Conservation (phyloP, 2,797 vertebrate species). For the Staurois parvus region DNA sequence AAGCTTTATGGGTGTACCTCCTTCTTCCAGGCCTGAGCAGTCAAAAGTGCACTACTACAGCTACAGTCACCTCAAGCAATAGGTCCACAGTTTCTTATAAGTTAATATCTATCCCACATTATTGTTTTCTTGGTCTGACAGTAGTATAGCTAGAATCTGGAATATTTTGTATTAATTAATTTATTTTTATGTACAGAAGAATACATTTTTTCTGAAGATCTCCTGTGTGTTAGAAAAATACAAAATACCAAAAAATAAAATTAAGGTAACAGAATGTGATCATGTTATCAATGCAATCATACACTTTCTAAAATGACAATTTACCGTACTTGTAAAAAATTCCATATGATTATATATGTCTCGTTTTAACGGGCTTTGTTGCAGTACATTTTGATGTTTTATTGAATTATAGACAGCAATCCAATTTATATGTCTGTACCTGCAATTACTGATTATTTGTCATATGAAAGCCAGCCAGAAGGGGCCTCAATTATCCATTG, state of each 20-base stretch:
- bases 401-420: slow-evolving; percentile 44
- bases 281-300: neutral
- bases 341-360: neutral
- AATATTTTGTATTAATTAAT: too few relatives aligned
- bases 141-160: too few relatives aligned
- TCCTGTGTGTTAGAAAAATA: too few relatives aligned
- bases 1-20: too few relatives aligned
- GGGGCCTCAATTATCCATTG: slow-evolving; percentile 52
- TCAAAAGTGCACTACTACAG: too few relatives aligned
- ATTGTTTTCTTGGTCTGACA: too few relatives aligned
- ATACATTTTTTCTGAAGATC: too few relatives aligned
- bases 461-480: slow-evolving; percentile 53
- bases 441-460: slow-evolving; percentile 57
- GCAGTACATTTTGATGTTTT: slow-evolving; percentile 35
- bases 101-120: too few relatives aligned
- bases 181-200: too few relatives aligned
- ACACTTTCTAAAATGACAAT: neutral
- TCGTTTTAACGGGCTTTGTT: slow-evolving; percentile 18
- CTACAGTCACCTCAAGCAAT: too few relatives aligned
- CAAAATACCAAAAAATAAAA: neutral
- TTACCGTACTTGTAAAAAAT: neutral
- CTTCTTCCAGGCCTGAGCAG: too few relatives aligned
- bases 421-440: slow-evolving; percentile 45
- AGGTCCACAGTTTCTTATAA: too few relatives aligned
- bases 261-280: neutral